Conservation (phyloP, 2,113 vertebrate genomes). For the Oxygymnocypris stewartii region DNA sequence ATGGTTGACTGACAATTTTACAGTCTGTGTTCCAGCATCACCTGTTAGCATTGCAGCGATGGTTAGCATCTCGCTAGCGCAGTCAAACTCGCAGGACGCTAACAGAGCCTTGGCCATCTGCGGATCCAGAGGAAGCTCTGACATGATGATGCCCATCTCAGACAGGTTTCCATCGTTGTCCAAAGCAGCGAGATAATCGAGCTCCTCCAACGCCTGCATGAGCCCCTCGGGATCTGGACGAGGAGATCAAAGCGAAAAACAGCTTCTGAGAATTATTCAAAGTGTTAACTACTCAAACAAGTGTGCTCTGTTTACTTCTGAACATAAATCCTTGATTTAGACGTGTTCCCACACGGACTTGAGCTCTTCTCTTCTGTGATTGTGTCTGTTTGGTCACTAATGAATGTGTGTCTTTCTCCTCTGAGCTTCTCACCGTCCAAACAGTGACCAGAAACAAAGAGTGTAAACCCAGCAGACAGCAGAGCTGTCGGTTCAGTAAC, state of each 20-base stretch:
- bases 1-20: too few relatives aligned
- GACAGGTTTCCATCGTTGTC: slow-evolving; percentile 89
- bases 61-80: slow-evolving; percentile 86
- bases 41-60: slow-evolving; percentile 90
- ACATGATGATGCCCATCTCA: slow-evolving; percentile 93
- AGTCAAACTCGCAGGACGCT: slow-evolving; percentile 90
- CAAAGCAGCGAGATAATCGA: slow-evolving; percentile 88
- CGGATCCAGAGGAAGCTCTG: slow-evolving; percentile 88
- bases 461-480: slow-evolving; percentile 2
- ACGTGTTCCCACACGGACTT: not conserved
- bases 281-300: not conserved
- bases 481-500: slow-evolving; percentile 66
- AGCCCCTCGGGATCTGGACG: slow-evolving; percentile 84
- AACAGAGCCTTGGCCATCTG: slow-evolving; percentile 87
- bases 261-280: not conserved
- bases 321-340: not conserved
- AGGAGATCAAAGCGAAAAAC: not conserved
- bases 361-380: slow-evolving; percentile 50
- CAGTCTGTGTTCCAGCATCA: slow-evolving; percentile 53
- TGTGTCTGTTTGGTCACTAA: slow-evolving; percentile 58
- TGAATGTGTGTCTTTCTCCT: slow-evolving; percentile 59
- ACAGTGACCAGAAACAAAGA: slow-evolving; percentile 52
- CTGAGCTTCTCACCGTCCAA: slow-evolving; percentile 51
- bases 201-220: slow-evolving; percentile 90
- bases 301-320: not conserved